Evolutionary conservation across 2,113 vertebrate genomes (phyloP), one percentile per base, ranked within the genome.

Genomic region (Macaca nemestrina): DNA sequence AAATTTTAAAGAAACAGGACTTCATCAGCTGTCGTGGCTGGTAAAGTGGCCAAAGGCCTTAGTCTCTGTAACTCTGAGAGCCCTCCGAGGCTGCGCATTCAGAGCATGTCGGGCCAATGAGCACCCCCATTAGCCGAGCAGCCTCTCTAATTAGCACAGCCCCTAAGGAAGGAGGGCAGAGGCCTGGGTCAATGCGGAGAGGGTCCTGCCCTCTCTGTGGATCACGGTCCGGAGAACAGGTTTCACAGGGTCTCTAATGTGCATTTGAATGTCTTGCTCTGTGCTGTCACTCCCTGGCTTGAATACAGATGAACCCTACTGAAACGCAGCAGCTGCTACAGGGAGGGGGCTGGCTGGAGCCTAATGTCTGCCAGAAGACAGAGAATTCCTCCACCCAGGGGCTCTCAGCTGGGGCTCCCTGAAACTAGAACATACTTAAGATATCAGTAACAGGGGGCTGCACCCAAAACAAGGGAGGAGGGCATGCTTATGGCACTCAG

Each of bases 121-220:
- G 85, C 88, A 97, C 94, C 75, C 79, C 76, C 20, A 23, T 67
- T 82, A 97, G 82, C 64, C 7, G 57, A 79, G 91, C 45, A 38
- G 93, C 94, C 90, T 50, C 81, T 95, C 96, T 97, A 98, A 98
- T 95, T 95, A 98, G 83, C 83, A 75, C 40, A 13, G 35, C n/a
- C 87, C 90, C 5, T 3, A 0, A 89, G 90, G 91, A 85, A 78
- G 85, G 52, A 92, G 35, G 75, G 80, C 90, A 72, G 48, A 80
- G 73, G 43, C 75, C 27, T 22, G 2, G 57, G 73, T 93, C 93
- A 88, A 80, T 55, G 35, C 75, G 2, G 48, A 55, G 64, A 86
- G 90, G 45, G 70, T 64, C 84, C 94, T 20, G 75, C 50, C 96
- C 64, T 73, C 68, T 48, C 83, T 75, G 25, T 73, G 79, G 91